Evolutionary conservation across 2,113 vertebrate species (phyloP), one percentile per base, ranked within the genome.

Genomic region (Stigmatopora nigra): DNA sequence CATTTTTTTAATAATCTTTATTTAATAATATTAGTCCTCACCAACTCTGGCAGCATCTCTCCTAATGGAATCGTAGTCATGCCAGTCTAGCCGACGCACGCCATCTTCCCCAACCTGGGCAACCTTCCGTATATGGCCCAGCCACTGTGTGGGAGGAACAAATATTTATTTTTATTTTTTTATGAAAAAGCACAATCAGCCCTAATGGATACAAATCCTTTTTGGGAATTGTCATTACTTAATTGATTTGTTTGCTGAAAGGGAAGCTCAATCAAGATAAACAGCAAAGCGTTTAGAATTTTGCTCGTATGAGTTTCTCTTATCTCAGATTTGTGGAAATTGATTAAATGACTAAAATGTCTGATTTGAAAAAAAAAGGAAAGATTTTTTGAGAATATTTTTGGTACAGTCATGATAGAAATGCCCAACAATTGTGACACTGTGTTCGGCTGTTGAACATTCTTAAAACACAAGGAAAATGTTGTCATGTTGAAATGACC

Each of bases 21-120:
- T 31, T 31, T 31, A 31, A 31, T 31, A 31, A 31, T 31, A 31
- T 2, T 31, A 31, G 25, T 31, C 74, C 90, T 0, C 75, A 98
- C 96, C 96, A 65, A 87, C 71, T 20, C 92, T 91, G 46, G 93
- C 91, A 0, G 91, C 90, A 0, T 98, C 96, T 64, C 82, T 92
- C 75, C 77, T 87, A 71, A 97, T 94, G 1, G 90, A 85, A 44
- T 93, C 91, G 63, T 92, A 88, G 80, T 96, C 89, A 1, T 97
- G 94, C 96, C 96, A 98, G 84, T 98, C 95, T 66, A 88, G 93
- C 81, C 88, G 91, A 64, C 83, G 87, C 55, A 89, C 89, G 10
- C 90, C 88, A 36, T 90, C 88, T 1, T 63, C 86, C 72, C 78
- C 84, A 55, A 90, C 68, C 69, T 86, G 78, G 58, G 73, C 20